Conservation (phyloP, 92 coral and sea anemone genomes). For the Meandrina meandrites region DNA sequence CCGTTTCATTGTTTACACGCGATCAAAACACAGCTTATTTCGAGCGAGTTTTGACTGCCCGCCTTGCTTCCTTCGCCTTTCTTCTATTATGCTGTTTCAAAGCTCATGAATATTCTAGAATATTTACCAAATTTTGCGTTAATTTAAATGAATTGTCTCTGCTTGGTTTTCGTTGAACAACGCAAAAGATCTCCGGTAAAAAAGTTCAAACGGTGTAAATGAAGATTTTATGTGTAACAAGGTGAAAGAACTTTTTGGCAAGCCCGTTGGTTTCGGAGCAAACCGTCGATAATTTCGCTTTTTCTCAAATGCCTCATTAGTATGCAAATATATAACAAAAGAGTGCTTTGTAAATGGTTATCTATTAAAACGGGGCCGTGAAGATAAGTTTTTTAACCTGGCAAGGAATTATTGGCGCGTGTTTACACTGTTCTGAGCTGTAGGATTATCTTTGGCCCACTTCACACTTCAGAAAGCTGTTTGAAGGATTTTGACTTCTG, state of each 20-base stretch:
- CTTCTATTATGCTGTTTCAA: not conserved
- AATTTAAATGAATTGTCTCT: constrained; percentile 31
- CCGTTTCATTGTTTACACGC: constrained; percentile 43
- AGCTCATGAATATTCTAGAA: constrained; percentile 86
- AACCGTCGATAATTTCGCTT: constrained; percentile 54
- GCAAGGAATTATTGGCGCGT: not conserved
- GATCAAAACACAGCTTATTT: constrained; percentile 12
- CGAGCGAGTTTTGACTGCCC: constrained; percentile 20
- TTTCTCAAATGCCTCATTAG: constrained; percentile 64
- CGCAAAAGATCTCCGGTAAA: not conserved
- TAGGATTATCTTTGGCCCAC: not conserved
- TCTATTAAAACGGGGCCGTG: constrained; percentile 1
- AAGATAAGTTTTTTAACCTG: not conserved
- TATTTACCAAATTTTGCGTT: constrained; percentile 81
- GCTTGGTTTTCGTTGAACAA: constrained; percentile 22
- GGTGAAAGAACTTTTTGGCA: not conserved
- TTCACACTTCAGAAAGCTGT: too few relatives aligned
- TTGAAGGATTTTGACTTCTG: not conserved
- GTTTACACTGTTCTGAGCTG: not conserved
- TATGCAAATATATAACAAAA: constrained; percentile 67
- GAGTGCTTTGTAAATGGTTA: constrained; percentile 35
- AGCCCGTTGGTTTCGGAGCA: constrained; percentile 11
- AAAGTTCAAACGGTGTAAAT: constrained; percentile 5
- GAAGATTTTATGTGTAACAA: constrained; percentile 19
- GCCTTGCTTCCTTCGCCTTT: not conserved